phyloP scores from a whole-genome alignment of 1,140 invertebrate species.

The Drepana arcuata region DNA sequence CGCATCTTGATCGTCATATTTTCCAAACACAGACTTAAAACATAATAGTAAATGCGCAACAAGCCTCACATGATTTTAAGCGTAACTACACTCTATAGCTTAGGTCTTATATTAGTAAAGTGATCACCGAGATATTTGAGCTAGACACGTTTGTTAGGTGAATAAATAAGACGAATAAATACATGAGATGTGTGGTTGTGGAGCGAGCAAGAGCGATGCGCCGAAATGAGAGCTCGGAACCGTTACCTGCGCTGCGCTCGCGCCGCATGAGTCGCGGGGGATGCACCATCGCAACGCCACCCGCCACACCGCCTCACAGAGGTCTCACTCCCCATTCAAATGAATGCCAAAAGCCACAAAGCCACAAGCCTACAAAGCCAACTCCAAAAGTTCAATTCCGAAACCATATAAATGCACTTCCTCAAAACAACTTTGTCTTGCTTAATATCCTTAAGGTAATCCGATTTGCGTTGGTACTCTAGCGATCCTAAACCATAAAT shows the following conservation, averaged over 20 bases:
- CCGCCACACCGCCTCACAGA: slow-evolving; percentile 14
- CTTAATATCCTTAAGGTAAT: too few species aligned
- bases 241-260: slow-evolving; percentile 31
- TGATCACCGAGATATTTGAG: background rate
- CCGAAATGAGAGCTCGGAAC: slow-evolving; percentile 47
- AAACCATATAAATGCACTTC: slow-evolving; percentile 27
- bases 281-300: slow-evolving; percentile 23
- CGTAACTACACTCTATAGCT: slow-evolving; percentile 14
- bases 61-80: slow-evolving; percentile 54
- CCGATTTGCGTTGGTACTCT: too few species aligned
- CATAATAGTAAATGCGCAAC: slow-evolving; percentile 58
- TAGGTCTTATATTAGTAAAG: too few species aligned
- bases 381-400: slow-evolving; percentile 7
- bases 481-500: slow-evolving; percentile 24
- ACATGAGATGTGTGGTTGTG: slow-evolving; percentile 9
- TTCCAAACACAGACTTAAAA: slow-evolving; percentile 16
- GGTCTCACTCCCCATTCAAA: slow-evolving; percentile 28
- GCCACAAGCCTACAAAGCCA: too few species aligned
- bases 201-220: slow-evolving; percentile 25
- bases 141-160: too few species aligned
- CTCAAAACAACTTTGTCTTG: too few species aligned
- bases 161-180: slow-evolving; percentile 22
- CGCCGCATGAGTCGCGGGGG: slow-evolving; percentile 11
- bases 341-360: too few species aligned
- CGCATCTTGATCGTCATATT: slow-evolving; percentile 12